Percentiles rank a stretch among this genome's conserved stretches.
Conservation (phyloP, 2,113 vertebrate genomes). For the Epinephelus moara region DNA sequence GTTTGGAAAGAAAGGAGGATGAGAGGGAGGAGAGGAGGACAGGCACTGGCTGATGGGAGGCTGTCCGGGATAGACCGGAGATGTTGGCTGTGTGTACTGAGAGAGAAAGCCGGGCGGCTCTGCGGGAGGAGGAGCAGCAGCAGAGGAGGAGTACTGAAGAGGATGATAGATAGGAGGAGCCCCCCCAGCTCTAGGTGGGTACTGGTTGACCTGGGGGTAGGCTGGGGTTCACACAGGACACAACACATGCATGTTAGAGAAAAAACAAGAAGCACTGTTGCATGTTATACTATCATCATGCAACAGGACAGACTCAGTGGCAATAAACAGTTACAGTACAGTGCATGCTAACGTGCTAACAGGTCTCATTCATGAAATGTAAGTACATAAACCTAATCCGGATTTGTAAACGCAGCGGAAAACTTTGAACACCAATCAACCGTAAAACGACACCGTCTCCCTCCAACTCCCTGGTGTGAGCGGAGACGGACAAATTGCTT, state of each 20-base stretch:
- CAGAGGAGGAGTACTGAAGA: slow-evolving; percentile 84
- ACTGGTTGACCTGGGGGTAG: slow-evolving; percentile 90
- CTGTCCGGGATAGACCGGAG: slow-evolving; percentile 68
- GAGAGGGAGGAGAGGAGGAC: slow-evolving; percentile 73
- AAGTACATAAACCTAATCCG: no score
- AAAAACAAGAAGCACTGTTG: background rate
- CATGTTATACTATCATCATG: slow-evolving; percentile 45
- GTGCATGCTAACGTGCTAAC: slow-evolving; percentile 32
- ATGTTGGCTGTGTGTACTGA: slow-evolving; percentile 83
- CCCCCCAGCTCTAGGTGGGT: slow-evolving; percentile 88
- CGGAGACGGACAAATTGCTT: no score
- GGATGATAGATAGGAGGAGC: slow-evolving; percentile 88
- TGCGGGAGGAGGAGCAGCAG: slow-evolving; percentile 77
- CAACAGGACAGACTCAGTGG: slow-evolving; percentile 25
- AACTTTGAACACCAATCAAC: no score
- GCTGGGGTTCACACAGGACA: slow-evolving; percentile 84
- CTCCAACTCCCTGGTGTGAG: no score
- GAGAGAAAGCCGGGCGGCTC: slow-evolving; percentile 82
- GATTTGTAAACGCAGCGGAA: no score
- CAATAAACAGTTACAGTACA: background rate
- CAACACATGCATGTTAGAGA: slow-evolving; percentile 72
- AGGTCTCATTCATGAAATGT: no score
- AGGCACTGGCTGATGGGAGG: slow-evolving; percentile 79
- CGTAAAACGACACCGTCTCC: no score
- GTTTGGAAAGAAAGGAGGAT: slow-evolving; percentile 74